Base-by-base conservation (phyloP, 35 echinoderm and acorn worm genomes). In the Hemicentrotus pulcherrimus region DNA sequence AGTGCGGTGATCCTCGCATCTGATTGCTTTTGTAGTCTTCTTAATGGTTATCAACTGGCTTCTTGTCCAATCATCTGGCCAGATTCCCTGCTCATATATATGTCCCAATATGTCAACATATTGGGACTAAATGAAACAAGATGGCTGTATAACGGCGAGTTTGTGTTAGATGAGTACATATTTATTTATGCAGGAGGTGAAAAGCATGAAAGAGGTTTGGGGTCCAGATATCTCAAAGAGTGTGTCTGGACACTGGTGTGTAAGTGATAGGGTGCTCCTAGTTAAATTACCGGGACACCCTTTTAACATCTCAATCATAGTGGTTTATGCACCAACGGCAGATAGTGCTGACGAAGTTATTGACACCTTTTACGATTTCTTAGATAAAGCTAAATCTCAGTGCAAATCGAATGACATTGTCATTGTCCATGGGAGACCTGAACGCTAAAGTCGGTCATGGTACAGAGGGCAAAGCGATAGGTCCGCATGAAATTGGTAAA, bases 361-460 rank as follows among this genome's bases (percentile, higher is more conserved):
- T 94, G 92, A 30, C 48, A 31, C 47, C 50, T 94, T 94, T 30
- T 94, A 94, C 48, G 92, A 94, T 19, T 15, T 9, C 22, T 52
- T 92, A 46, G 92, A 94, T 19, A 24, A 94, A 28, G 41, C 92
- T 48, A 94, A 48, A 52, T 6, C 46, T 31, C 10, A 47, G 22
- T 94, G 92, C 47, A 94, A 92, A 41, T 90, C 94, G 31, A 47
- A 95, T 59, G 94, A 95, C 28, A 95, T 95, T 48, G 48, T 22
- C 22, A 91, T 95, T 11, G 48, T 90, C 85, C 19, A n/a, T 95
- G 46, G 94, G 94, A 32, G 94, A 95, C 52, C 33, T 95, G 22
- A 95, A 95, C 88, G 94, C 94, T 6, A 95, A 95, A 31, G 86
- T 91, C 22, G 94, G 94, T 31, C 8, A 30, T 32, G 86, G 86